These are phyloP conservation scores for Papilio xuthus DNA, from an alignment of 1,140 invertebrate species.

Conservation along the genomic window DNA sequence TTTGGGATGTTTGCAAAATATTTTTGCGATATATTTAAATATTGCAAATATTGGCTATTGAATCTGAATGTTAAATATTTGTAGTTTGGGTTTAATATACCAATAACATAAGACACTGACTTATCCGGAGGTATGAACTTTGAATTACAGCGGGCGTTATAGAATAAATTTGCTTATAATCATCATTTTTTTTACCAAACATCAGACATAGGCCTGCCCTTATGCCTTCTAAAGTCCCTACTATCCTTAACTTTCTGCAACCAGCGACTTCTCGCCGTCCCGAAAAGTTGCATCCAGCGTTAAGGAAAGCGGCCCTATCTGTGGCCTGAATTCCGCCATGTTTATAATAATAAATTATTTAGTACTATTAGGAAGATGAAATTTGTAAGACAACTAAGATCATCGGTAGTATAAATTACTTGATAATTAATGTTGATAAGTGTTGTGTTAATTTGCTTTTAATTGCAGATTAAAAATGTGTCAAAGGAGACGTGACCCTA, in stretches of 20 bases:
- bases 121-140: neutral
- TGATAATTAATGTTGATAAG: neutral
- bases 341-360: no score
- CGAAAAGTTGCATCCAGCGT: neutral
- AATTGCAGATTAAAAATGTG: slow-evolving; percentile 13
- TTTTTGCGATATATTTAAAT: no score
- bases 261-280: neutral
- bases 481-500: slow-evolving; percentile 17
- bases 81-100: no score
- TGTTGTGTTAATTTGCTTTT: slow-evolving; percentile 15
- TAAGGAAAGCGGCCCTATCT: no score
- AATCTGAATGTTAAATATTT: no score
- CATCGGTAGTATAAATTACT: neutral
- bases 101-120: no score
- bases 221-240: neutral
- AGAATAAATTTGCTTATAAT: no score
- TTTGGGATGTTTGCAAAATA: no score
- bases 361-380: no score
- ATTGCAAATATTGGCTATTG: no score
- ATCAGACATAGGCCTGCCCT: neutral
- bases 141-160: neutral
- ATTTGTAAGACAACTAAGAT: no score
- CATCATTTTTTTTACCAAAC: neutral
- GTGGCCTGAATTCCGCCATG: neutral
- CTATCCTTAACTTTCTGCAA: neutral